A percentile compares a stretch with the other conserved stretches of the same genome.
Evolutionary conservation across 2,888 invertebrate genomes (phyloP).

Genomic region (Lacanobia wlatinum): DNA sequence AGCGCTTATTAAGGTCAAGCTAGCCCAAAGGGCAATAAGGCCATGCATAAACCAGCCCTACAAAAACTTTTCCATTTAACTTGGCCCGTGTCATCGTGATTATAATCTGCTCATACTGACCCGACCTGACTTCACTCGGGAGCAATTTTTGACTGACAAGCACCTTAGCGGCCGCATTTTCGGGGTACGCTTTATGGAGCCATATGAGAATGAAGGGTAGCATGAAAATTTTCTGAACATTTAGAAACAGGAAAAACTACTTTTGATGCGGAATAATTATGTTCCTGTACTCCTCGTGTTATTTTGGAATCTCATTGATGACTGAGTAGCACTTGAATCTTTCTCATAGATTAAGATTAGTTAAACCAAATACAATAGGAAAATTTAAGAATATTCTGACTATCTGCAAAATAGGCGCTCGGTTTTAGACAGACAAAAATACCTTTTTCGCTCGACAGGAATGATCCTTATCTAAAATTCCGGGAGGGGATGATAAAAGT

Average conservation of each 20-base stretch:
- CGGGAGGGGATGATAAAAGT: constrained; percentile 66
- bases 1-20: constrained; percentile 76
- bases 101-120: constrained; percentile 75
- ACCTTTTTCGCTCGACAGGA: not conserved
- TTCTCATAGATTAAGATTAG: too few relatives aligned
- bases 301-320: not conserved
- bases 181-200: constrained; percentile 26
- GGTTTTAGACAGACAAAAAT: constrained; percentile 21
- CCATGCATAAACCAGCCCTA: constrained; percentile 78
- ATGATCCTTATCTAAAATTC: constrained; percentile 65
- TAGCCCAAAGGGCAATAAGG: constrained; percentile 72
- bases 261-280: not conserved
- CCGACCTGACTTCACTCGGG: constrained; percentile 62
- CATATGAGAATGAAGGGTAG: constrained; percentile 31
- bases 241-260: constrained; percentile 6
- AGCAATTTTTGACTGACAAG: constrained; percentile 63
- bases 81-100: constrained; percentile 81
- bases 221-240: constrained; percentile 11
- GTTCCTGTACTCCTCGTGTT: not conserved
- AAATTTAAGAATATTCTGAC: not conserved
- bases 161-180: constrained; percentile 42
- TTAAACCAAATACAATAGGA: not conserved
- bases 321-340: not conserved
- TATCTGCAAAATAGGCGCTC: not conserved
- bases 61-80: constrained; percentile 88